Conservation (phyloP, 2,888 invertebrate genomes). For the Pseudanteris insignis region DNA sequence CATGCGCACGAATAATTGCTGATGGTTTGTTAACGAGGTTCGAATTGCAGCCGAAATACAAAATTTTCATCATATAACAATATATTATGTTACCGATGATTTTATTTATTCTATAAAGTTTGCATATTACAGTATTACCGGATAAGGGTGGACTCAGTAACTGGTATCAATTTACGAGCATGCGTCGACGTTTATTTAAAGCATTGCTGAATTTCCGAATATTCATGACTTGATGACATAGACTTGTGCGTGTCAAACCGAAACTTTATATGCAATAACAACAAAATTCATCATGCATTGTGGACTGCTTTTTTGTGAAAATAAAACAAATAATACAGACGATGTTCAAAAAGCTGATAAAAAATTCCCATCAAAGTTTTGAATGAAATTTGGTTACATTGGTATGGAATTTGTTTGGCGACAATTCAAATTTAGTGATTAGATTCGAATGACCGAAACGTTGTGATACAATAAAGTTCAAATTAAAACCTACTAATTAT, state of each 20-base stretch:
- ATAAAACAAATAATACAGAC: too few relatives aligned
- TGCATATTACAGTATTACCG: conserved; percentile 46
- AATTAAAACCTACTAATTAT: too few relatives aligned
- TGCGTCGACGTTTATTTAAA: conserved; percentile 50
- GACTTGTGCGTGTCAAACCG: conserved; percentile 38
- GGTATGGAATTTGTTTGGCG: too few relatives aligned
- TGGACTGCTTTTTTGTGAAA: too few relatives aligned
- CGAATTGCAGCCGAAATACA: conserved; percentile 28
- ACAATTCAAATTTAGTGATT: too few relatives aligned
- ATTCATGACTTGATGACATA: conserved; percentile 48
- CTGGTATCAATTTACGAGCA: conserved; percentile 50
- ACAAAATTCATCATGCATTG: conserved; percentile 37
- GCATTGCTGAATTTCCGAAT: conserved; percentile 50
- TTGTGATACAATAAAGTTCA: too few relatives aligned
- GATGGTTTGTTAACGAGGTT: too few relatives aligned
- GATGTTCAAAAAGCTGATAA: too few relatives aligned
- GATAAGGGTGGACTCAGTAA: conserved; percentile 41
- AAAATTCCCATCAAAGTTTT: too few relatives aligned
- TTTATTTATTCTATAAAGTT: conserved; percentile 38
- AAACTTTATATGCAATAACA: conserved; percentile 41
- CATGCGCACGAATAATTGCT: too few relatives aligned
- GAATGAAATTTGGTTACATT: too few relatives aligned
- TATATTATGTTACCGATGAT: conserved; percentile 44
- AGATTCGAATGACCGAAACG: too few relatives aligned
- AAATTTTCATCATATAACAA: conserved; percentile 45